Evolutionary conservation across 2,888 invertebrate species (phyloP), one percentile per base, ranked within the genome.

Genomic region (Nymphalis c-album): DNA sequence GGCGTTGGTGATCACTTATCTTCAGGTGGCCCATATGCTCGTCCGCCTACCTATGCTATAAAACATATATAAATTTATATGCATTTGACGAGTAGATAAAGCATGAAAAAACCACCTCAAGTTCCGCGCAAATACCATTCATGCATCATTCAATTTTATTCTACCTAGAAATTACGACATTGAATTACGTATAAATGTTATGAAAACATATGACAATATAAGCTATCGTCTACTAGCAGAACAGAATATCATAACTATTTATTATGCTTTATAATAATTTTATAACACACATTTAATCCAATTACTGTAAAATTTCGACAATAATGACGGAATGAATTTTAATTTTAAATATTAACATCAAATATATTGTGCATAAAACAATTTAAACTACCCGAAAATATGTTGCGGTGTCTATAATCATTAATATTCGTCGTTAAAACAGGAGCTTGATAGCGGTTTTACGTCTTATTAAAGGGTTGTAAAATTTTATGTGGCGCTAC

Each of bases 401-500:
- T 84, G 81, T 83, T 85, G 87, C 77, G 87, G 89, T 80, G 78
- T 78, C 83, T 80, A 86, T 85, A 84, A 84, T 86, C 83, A 88
- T 90, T 90, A 90, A 89, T 90, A 90, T 88, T 86, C 86, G 78
- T 81, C 82, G 84, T 86, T 87, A 85, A 85, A 85, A 84, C 83
- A 81, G 81, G 76, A 84, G 80, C 82, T 85, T 85, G 85, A 85
- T 82, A 79, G 84, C 85, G 83, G 80, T 90, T 90, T 90, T 85
- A 89, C 84, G 86, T 87, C 86, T 87, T 90, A 90, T 88, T 91
- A 91, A 92, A 91, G 91, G 91, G 90, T 91, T 91, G 77, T 91
- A 86, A 91, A 92, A 90, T 90, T 91, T 91, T 87, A 92, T 88
- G 87, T 83, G 76, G 76, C 83, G 78, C 78, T 80, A 78, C 79